Evolutionary conservation across 2,797 vertebrate genomes (phyloP), one percentile per base, ranked within the genome.

Genomic region (Brachymystax lenok): DNA sequence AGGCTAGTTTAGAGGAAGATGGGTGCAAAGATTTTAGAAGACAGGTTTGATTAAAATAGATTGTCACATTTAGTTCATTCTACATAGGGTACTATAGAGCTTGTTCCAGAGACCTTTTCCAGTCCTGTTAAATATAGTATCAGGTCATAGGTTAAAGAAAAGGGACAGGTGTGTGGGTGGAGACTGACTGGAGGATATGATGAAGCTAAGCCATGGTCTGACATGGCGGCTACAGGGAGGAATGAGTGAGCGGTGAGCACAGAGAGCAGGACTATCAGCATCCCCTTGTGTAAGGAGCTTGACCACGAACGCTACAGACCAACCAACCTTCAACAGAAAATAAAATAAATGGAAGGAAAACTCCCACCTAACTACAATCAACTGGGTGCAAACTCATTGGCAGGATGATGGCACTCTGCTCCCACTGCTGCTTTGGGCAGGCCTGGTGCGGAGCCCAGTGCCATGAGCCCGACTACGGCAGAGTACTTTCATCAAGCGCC

Each of bases 401-500:
- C 89, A 89, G 93, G 92, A 83, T 89, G 88, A 94, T 94, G 94
- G 92, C 91, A 93, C 92, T 88, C 91, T 61, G 79, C 93, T 91
- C 86, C 83, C 88, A 90, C 83, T 79, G 79, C 86, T 86, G 28
- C 76, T 14, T 46, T 3, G 73, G 84, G 85, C 33, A 8, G 40
- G 10, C 85, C 83, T 8, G 28, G 85, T 89, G 88, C 83, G 87
- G 80, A 94, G 90, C 90, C 87, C 86, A 91, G 93, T 91, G 93
- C 92, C 94, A 94, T 94, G 93, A 94, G 90, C 91, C 93, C 84
- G 88, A 87, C 82, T 90, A 93, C 87, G 89, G 90, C 90, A 92
- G 90, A 93, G 90, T 92, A 90, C 91, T 95, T 95, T 95, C 93
- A 95, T 95, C 94, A 95, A 94, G 79, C 92, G 91, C 90, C 94